A percentile compares a stretch with the other conserved stretches of the same genome.
phyloP scores from a whole-genome alignment of 2,797 vertebrate genomes.

The Eulemur rubriventer region DNA sequence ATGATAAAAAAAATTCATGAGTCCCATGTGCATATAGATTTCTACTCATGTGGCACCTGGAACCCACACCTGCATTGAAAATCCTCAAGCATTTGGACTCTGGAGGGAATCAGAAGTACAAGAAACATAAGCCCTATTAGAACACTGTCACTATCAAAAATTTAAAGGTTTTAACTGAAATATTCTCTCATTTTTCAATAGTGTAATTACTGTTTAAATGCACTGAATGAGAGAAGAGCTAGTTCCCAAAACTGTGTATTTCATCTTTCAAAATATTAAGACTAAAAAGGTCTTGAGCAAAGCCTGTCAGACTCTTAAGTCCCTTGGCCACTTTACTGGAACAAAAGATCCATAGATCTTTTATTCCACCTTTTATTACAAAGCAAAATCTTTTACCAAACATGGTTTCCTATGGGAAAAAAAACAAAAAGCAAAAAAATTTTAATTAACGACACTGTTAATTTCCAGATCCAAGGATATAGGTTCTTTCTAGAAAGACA shows the following conservation, averaged over 20 bases:
- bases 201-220: background rate
- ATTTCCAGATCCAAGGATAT: background rate
- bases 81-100: background rate
- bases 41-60: background rate
- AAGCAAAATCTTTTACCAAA: background rate
- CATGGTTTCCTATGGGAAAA: no score
- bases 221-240: background rate
- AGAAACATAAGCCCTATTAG: background rate
- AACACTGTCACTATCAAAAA: background rate
- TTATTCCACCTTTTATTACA: slow-evolving; percentile 10
- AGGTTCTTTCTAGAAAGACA: background rate
- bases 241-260: background rate
- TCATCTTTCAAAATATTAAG: slow-evolving; percentile 16
- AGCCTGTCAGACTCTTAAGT: background rate
- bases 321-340: background rate
- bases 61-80: background rate
- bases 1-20: slow-evolving; percentile 47
- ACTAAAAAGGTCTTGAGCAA: slow-evolving; percentile 7
- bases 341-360: background rate
- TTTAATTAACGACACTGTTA: background rate
- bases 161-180: background rate
- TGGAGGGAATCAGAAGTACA: background rate
- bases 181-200: background rate
- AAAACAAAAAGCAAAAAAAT: background rate
- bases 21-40: background rate